Base-by-base conservation (phyloP, 2,797 vertebrate genomes). In the Apogon talboti region DNA sequence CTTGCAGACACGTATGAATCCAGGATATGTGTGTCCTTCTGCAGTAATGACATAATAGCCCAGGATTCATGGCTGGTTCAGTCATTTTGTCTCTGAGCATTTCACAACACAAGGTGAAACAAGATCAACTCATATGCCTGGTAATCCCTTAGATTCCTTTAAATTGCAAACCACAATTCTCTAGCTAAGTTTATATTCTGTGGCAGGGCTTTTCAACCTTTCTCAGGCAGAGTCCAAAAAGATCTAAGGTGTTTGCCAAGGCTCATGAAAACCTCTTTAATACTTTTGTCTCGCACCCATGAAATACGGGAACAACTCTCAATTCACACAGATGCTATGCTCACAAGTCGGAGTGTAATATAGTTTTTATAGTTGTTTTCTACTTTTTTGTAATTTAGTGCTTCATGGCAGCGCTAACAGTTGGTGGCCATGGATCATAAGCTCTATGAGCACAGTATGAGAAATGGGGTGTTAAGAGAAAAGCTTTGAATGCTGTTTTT, bases 341-440 rank as follows among this genome's bases (percentile, higher is more conserved):
- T 77, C 60, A 47, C 52, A 55, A 63, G 57, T 81, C 66, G 58
- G 54, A 61, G 61, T 52, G 62, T 68, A 37, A 50, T 35, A 21
- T 7, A 18, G 46, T 37, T 79, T 85, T 87, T 83, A 78, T 76
- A 38, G 54, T 62, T 67, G 60, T 71, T 73, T 69, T 76, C 66
- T 69, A 66, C 50, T 42, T 83, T 85, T 76, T 59, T 30, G 30
- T 53, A 54, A 83, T 85, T 78, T 76, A 66, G 73, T 76, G 71
- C 73, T 67, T 75, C 7, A 47, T 18, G 13, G 79, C 57, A 62
- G 64, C 9, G 40, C 48, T 56, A 81, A 76, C 70, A 65, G 73
- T 89, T 83, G 75, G 81, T 79, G 78, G 78, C 80, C 73, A 43
- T 79, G 66, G 76, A 87, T 83, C 83, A 80, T 78, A 82, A 71